Evolutionary conservation across 2,113 vertebrate genomes (phyloP).

Genomic region (Sprattus sprattus): DNA sequence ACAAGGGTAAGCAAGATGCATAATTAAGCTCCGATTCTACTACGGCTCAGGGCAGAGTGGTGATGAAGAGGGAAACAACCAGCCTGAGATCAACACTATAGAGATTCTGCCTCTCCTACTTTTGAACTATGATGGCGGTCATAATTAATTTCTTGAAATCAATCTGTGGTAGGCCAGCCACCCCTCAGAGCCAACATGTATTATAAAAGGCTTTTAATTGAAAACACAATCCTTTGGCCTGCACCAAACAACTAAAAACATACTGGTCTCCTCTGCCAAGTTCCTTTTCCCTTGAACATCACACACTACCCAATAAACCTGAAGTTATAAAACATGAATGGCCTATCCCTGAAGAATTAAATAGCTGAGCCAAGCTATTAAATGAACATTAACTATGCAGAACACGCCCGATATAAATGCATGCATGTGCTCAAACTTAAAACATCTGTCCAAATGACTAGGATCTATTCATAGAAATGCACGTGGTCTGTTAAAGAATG

Average conservation of each 20-base stretch:
- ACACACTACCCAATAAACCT: constrained; percentile 25
- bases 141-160: constrained; percentile 5
- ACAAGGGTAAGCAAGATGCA: background rate
- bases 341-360: constrained; percentile 22
- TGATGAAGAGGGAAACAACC: background rate
- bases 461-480: background rate
- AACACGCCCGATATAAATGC: background rate
- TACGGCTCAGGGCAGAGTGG: background rate
- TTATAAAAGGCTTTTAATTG: constrained; percentile 26
- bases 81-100: background rate
- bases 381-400: constrained; percentile 29
- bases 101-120: background rate
- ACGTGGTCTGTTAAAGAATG: background rate
- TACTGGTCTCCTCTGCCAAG: background rate
- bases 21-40: constrained; percentile 1
- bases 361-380: constrained; percentile 20
- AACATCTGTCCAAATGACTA: background rate
- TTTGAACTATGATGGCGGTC: background rate
- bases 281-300: background rate
- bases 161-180: background rate
- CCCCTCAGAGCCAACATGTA: constrained; percentile 9
- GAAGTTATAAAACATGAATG: constrained; percentile 24
- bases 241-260: background rate
- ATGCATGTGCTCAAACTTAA: constrained; percentile 6
- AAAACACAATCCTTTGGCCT: constrained; percentile 27